Base-by-base conservation (phyloP, 2,888 invertebrate species). In the Cantharis rustica region DNA sequence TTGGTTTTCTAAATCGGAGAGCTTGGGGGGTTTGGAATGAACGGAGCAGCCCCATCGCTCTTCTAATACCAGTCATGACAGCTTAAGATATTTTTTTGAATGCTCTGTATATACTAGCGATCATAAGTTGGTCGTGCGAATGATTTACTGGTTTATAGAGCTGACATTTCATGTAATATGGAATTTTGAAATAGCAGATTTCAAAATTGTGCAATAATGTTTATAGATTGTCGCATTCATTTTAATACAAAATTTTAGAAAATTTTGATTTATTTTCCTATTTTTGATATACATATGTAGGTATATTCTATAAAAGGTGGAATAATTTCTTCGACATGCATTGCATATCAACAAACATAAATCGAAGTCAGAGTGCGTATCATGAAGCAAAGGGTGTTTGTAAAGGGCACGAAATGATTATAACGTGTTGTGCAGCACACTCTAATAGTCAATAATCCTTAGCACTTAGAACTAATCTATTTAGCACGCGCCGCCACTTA, bases 401-500 rank as follows among this genome's bases (percentile, higher is more conserved):
- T 75, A 79, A 79, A 77, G 77, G 79, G 76, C 76, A 75, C 79
- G 73, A 76, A 76, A 76, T 76, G 76, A 71, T 79, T 76, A 76
- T 76, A 79, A 79, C 74, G 70, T 71, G 74, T 76, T 72, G 76
- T 79, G 79, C 76, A 76, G 79, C 71, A 76, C 79, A 77, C 79
- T 77, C 75, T 77, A 75, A 80, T 80, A 75, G 75, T 73, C 79
- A 80, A 80, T 80, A 81, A 77, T 78, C 80, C 73, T 78, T 75
- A 79, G 80, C 81, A 81, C 81, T 81, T 78, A 70, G 74, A 61
- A 72, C 74, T 81, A 80, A 81, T 81, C 81, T 80, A 80, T 79
- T 81, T 80, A 81, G 75, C 78, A 75, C 77, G 75, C 78, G 78
- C 78, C 78, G 79, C 77, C 81, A 81, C 81, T 81, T 80, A 81